These are phyloP conservation scores for Apis mellifera DNA, from an alignment of 1,140 invertebrate species.

Conservation along the genomic window DNA sequence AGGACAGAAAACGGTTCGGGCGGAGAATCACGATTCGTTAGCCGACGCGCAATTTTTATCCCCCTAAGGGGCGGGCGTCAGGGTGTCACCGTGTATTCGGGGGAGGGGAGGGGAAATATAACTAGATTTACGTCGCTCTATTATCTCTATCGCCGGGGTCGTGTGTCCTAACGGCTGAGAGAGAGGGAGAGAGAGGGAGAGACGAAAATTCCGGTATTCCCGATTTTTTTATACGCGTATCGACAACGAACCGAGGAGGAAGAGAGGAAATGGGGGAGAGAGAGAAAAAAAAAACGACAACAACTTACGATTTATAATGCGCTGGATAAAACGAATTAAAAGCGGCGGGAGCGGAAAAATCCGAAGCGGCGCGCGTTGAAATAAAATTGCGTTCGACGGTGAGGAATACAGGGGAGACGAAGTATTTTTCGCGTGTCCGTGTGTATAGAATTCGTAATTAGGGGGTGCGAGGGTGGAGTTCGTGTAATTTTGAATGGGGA, in stretches of 20 bases:
- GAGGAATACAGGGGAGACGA: not conserved
- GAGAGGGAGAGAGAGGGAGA: no score
- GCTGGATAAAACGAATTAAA: conserved; percentile 51
- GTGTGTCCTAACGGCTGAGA: conserved; percentile 3
- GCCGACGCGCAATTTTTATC: conserved; percentile 55
- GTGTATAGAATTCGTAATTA: conserved; percentile 35
- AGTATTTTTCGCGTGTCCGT: conserved; percentile 21
- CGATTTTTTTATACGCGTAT: conserved; percentile 47
- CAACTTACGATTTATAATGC: conserved; percentile 54
- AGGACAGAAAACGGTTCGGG: conserved; percentile 64
- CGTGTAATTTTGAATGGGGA: not conserved
- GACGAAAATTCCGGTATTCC: conserved; percentile 43
- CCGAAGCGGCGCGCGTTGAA: conserved; percentile 18
- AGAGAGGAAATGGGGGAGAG: not conserved
- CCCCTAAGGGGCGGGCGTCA: not conserved
- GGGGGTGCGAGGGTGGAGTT: not conserved
- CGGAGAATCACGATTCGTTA: conserved; percentile 71
- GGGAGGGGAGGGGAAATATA: conserved; percentile 6
- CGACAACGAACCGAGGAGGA: conserved; percentile 25
- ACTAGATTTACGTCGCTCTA: conserved; percentile 51
- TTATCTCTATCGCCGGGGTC: conserved; percentile 47
- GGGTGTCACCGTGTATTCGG: conserved; percentile 51
- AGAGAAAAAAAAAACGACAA: conserved; percentile 31
- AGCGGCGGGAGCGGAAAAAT: conserved; percentile 37
- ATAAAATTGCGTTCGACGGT: conserved; percentile 22